phyloP scores from a whole-genome alignment of 1,140 invertebrate species.

The Geopemphigus sp. region DNA sequence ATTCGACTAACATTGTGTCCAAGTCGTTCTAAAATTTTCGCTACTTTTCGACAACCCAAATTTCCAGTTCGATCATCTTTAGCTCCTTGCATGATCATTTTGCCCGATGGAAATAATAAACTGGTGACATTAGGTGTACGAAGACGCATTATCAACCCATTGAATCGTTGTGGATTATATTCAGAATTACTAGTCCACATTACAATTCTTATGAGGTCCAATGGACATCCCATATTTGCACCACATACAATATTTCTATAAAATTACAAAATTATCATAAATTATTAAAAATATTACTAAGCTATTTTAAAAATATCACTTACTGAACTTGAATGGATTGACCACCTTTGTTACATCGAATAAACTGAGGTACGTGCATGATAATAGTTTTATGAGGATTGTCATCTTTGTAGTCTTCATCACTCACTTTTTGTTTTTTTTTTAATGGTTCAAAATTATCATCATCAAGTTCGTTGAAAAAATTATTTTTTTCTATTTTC shows the following conservation, averaged over 20 bases:
- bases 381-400: constrained; percentile 44
- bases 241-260: constrained; percentile 91
- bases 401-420: neutral
- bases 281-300: neutral
- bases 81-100: constrained; percentile 97
- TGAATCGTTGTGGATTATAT: constrained; percentile 97
- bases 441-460: constrained; percentile 43
- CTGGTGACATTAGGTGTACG: constrained; percentile 94
- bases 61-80: constrained; percentile 93
- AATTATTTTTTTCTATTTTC: constrained; percentile 5
- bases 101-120: constrained; percentile 95
- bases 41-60: constrained; percentile 94
- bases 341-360: constrained; percentile 42
- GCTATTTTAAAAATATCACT: constrained; percentile 3
- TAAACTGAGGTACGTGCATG: constrained; percentile 38
- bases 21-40: constrained; percentile 95
- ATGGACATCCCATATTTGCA: constrained; percentile 82
- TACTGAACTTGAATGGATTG: constrained; percentile 50
- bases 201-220: constrained; percentile 89
- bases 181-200: constrained; percentile 96
- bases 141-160: constrained; percentile 97
- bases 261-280: constrained; percentile 49
- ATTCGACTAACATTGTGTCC: constrained; percentile 45
- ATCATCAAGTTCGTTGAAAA: constrained; percentile 23
- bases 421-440: constrained; percentile 20